A percentile compares a stretch with the other conserved stretches of the same genome.
Conservation (phyloP, 2,888 invertebrate genomes). For the Drosophila quinaria region DNA sequence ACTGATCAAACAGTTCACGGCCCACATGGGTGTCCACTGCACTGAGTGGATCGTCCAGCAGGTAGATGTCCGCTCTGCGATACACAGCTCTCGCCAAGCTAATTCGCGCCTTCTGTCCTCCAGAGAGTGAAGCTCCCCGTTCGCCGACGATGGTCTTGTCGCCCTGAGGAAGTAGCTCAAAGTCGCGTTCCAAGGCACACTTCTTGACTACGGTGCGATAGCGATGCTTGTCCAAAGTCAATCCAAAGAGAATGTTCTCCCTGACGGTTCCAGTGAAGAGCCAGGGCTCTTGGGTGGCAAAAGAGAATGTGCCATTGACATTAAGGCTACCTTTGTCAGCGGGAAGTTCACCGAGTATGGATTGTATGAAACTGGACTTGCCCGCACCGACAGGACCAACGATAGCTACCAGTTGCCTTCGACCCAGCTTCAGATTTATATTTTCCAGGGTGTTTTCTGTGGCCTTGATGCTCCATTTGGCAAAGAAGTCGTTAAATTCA, state of each 20-base stretch:
- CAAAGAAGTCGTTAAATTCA: constrained; percentile 88
- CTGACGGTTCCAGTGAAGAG: constrained; percentile 89
- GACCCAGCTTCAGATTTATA: constrained; percentile 88
- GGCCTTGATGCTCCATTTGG: constrained; percentile 89
- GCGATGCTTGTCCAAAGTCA: constrained; percentile 87
- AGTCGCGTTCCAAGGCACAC: constrained; percentile 87
- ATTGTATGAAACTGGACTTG: constrained; percentile 87
- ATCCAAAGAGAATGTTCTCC: constrained; percentile 88
- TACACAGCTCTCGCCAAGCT: constrained; percentile 95
- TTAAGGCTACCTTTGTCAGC: constrained; percentile 86
- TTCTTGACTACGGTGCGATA: constrained; percentile 87
- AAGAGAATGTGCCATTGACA: constrained; percentile 88
- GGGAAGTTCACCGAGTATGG: constrained; percentile 86
- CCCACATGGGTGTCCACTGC: constrained; percentile 97
- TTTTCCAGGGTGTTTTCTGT: constrained; percentile 89
- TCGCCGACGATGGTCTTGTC: constrained; percentile 91
- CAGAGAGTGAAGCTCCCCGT: constrained; percentile 93
- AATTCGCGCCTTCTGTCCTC: constrained; percentile 95
- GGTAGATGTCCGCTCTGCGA: constrained; percentile 93
- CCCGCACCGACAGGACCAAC: constrained; percentile 91
- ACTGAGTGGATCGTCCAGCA: constrained; percentile 95
- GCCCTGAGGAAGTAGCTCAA: constrained; percentile 87
- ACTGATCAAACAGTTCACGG: constrained; percentile 92
- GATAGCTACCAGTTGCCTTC: constrained; percentile 89
- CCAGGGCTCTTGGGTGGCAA: constrained; percentile 94